Evolutionary conservation across 2,113 vertebrate genomes (phyloP).

Genomic region (Channa argus): DNA sequence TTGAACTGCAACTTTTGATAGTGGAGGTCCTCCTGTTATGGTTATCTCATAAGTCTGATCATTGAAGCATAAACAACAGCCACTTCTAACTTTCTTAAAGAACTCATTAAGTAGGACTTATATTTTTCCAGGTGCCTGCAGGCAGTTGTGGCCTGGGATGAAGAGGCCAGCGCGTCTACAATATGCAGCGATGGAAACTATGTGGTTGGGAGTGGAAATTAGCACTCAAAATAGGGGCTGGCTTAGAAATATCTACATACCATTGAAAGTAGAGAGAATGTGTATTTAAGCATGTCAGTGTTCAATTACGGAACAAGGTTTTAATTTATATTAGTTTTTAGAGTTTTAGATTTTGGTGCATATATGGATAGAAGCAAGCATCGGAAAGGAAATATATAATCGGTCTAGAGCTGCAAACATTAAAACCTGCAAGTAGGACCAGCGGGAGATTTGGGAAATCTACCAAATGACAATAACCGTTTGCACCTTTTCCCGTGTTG

Average conservation of each 20-base stretch:
- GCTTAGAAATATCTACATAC: background rate
- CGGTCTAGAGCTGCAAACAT: too few species aligned
- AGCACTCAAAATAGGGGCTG: slow-evolving; percentile 17
- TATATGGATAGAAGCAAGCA: too few species aligned
- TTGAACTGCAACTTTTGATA: slow-evolving; percentile 20
- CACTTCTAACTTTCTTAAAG: slow-evolving; percentile 73
- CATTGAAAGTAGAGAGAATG: background rate
- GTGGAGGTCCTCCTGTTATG: slow-evolving; percentile 29
- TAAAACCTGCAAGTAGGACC: too few species aligned
- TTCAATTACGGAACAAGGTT: background rate
- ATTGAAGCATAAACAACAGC: slow-evolving; percentile 51
- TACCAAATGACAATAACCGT: too few species aligned
- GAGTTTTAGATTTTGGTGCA: too few species aligned
- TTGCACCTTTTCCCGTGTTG: too few species aligned
- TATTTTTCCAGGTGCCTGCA: slow-evolving; percentile 65
- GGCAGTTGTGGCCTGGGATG: slow-evolving; percentile 30
- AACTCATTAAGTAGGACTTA: slow-evolving; percentile 65
- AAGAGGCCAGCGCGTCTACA: slow-evolving; percentile 53
- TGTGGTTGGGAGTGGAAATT: background rate
- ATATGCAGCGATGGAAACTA: slow-evolving; percentile 33
- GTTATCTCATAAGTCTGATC: slow-evolving; percentile 62
- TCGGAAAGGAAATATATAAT: too few species aligned
- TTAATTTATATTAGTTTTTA: background rate
- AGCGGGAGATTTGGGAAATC: too few species aligned
- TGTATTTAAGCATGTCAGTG: background rate